Evolutionary conservation across 2,797 vertebrate species (phyloP), one percentile per base, ranked within the genome.

Genomic region (Peromyscus melanophrys): DNA sequence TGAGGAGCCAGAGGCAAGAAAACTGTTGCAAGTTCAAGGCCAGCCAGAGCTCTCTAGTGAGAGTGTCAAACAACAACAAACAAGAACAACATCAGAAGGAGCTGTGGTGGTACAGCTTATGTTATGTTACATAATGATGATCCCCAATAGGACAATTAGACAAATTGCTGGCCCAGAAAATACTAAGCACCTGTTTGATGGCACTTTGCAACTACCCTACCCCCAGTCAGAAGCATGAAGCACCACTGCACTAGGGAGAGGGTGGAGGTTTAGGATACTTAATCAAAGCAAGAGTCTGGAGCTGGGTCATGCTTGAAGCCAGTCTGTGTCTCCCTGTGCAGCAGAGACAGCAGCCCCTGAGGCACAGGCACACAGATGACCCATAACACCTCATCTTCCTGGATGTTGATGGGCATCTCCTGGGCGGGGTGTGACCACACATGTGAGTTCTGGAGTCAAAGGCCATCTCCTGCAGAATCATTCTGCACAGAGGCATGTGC

Each of bases 181-280:
- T 5, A 14, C 37, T 2, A n/a, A 23, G 0, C 11, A 6, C 31
- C 1, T 11, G 6, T 19, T 61, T 0, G 57, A 31, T 61, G 0
- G 27, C 76, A 2, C 13, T 27, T 34, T 29, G 40, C 12, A 71
- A 11, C 25, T 8, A 55, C 6, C 10, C 37, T 49, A 16, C 5
- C 8, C 65, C 7, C 23, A 81, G 46, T 8, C n/a, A 81, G 31
- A 57, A 37, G 71, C 25, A 12, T 43, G 25, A 61, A 59, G 7
- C 4, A 4, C 17, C 19, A 19, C 27, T 55, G 34, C 6, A 17
- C 1, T 16, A 27, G 31, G 29, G n/a, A 27, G 10, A 31, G 12
- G 55, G 0, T 6, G 52, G 86, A 73, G 49, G 0, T 19, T 17
- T 61, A 76, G 40, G 49, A 1, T 11, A 43, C 43, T 93, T 12